These are phyloP conservation scores for Athene noctua DNA, from an alignment of 2,113 vertebrate species.

Conservation along the genomic window DNA sequence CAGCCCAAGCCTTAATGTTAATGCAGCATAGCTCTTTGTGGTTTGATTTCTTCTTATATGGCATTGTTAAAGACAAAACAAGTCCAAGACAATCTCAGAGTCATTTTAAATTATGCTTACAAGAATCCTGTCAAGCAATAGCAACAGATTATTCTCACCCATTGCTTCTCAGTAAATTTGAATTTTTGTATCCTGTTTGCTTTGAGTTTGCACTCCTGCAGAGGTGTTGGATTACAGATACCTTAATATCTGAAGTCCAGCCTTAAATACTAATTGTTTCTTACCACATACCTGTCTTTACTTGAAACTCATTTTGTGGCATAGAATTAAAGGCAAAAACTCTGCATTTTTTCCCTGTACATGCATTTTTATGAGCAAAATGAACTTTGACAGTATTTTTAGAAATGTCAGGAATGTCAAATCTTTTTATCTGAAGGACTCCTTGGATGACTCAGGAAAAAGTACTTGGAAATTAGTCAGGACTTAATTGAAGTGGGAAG, in stretches of 20 bases:
- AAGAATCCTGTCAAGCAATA: neutral
- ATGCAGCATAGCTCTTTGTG: neutral
- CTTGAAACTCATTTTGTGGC: neutral
- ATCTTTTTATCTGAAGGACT: neutral
- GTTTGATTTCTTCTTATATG: neutral
- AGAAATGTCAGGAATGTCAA: neutral
- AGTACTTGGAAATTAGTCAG: slow-evolving; percentile 31
- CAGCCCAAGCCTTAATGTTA: neutral
- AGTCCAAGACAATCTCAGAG: neutral
- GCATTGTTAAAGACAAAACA: neutral
- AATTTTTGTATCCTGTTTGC: neutral
- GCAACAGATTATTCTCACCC: neutral
- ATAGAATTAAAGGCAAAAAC: neutral
- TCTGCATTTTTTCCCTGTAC: neutral
- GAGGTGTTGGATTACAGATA: neutral
- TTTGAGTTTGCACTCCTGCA: neutral
- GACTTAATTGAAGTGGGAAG: slow-evolving; percentile 15
- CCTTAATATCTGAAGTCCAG: neutral
- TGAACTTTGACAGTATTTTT: neutral
- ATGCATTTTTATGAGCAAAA: slow-evolving; percentile 32
- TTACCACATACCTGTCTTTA: neutral
- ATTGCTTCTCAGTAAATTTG: neutral
- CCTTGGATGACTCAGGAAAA: slow-evolving; percentile 32
- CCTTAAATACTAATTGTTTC: slow-evolving; percentile 4
- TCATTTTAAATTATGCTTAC: slow-evolving; percentile 6